A percentile compares a stretch with the other conserved stretches of the same genome.
Evolutionary conservation across 2,113 vertebrate species (phyloP).

Genomic region (Dasyurus viverrinus): DNA sequence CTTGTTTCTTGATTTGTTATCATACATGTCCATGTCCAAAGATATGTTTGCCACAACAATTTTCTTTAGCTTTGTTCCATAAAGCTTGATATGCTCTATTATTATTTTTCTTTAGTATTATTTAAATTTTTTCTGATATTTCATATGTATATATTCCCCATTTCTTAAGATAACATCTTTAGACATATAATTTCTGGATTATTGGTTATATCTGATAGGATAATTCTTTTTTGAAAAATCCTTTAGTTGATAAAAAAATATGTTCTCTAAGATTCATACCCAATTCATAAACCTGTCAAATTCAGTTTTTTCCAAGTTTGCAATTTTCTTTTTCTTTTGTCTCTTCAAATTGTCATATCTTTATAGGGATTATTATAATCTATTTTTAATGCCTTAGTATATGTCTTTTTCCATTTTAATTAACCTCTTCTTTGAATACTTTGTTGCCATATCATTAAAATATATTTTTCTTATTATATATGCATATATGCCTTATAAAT

Average conservation of each 20-base stretch:
- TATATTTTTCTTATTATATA: background rate
- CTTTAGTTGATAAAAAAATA: background rate
- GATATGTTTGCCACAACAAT: background rate
- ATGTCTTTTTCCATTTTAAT: background rate
- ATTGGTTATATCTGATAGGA: background rate
- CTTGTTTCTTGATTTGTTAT: background rate
- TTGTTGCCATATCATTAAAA: background rate
- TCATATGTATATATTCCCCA: background rate
- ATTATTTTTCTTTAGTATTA: background rate
- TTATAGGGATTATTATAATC: background rate
- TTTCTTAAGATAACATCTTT: background rate
- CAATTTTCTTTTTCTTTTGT: background rate
- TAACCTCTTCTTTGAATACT: background rate
- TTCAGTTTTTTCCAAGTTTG: background rate
- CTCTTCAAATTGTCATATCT: background rate
- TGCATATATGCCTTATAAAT: background rate
- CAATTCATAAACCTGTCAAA: no score
- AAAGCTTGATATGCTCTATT: background rate
- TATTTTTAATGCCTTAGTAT: background rate
- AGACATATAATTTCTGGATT: background rate
- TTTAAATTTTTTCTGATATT: background rate
- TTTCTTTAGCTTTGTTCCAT: background rate
- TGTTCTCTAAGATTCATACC: background rate
- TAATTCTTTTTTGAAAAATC: background rate
- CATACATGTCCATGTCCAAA: background rate